phyloP scores from a whole-genome alignment of 2,797 vertebrate species.

The Paratrypauchen microcephalus region DNA sequence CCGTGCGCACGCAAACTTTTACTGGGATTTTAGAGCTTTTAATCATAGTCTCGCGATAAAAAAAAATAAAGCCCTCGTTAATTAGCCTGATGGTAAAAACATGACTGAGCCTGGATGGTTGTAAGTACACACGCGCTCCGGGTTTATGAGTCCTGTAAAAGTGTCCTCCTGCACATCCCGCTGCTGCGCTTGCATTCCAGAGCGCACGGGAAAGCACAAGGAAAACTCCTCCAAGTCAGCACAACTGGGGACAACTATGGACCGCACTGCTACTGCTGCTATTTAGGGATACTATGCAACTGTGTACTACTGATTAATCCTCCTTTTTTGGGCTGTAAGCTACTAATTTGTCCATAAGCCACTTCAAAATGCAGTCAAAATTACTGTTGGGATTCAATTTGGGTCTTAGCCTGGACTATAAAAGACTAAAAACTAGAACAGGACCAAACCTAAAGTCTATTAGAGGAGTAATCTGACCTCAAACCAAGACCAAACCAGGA shows the following conservation, averaged over 20 bases:
- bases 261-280: conserved; percentile 38
- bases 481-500: too few relatives aligned
- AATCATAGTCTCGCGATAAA: conserved; percentile 26
- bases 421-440: too few relatives aligned
- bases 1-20: conserved; percentile 27
- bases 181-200: conserved; percentile 51
- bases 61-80: neutral
- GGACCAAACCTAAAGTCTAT: too few relatives aligned
- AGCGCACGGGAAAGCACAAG: conserved; percentile 32
- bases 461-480: too few relatives aligned
- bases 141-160: conserved; percentile 25
- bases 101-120: neutral
- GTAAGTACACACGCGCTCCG: neutral
- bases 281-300: conserved; percentile 30
- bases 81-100: conserved; percentile 1
- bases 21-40: conserved; percentile 15
- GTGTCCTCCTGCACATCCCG: conserved; percentile 37
- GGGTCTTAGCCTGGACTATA: too few relatives aligned
- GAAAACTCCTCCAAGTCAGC: conserved; percentile 58
- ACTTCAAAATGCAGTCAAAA: too few relatives aligned
- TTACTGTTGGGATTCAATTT: too few relatives aligned
- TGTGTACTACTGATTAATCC: neutral
- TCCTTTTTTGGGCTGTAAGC: too few relatives aligned
- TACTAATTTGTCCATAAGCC: too few relatives aligned
- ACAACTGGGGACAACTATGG: conserved; percentile 57